phyloP scores from a whole-genome alignment of 2,888 invertebrate genomes.

The Escarpia spicata region DNA sequence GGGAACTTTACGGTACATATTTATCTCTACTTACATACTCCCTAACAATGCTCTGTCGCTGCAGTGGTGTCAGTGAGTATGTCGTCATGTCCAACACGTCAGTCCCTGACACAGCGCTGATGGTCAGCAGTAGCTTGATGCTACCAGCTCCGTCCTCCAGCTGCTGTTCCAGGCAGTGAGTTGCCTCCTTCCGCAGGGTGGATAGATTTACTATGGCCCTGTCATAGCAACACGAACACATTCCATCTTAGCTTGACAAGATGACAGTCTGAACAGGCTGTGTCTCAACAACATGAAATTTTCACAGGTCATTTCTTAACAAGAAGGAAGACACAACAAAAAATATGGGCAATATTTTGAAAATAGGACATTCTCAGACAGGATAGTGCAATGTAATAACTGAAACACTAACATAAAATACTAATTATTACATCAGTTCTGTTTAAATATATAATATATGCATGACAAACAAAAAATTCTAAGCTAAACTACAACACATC shows the following conservation, averaged over 20 bases:
- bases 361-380: too few species aligned
- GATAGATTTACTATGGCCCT: conserved; percentile 88
- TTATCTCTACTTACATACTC: conserved; percentile 74
- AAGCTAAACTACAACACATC: too few species aligned
- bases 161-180: conserved; percentile 88
- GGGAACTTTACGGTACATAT: too few species aligned
- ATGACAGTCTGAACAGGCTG: neutral
- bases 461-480: too few species aligned
- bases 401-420: too few species aligned
- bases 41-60: conserved; percentile 73
- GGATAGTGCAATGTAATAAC: too few species aligned
- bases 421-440: too few species aligned
- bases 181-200: conserved; percentile 85
- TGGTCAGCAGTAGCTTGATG: conserved; percentile 88
- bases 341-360: too few species aligned
- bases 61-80: conserved; percentile 82
- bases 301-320: neutral
- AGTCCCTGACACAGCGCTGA: conserved; percentile 73
- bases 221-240: conserved; percentile 36
- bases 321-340: too few species aligned
- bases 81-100: conserved; percentile 82
- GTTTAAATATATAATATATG: too few species aligned
- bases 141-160: conserved; percentile 85
- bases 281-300: neutral
- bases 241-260: neutral